These are phyloP conservation scores for Neotragus pygmaeus DNA, from an alignment of 2,113 vertebrate species.

Conservation along the genomic window DNA sequence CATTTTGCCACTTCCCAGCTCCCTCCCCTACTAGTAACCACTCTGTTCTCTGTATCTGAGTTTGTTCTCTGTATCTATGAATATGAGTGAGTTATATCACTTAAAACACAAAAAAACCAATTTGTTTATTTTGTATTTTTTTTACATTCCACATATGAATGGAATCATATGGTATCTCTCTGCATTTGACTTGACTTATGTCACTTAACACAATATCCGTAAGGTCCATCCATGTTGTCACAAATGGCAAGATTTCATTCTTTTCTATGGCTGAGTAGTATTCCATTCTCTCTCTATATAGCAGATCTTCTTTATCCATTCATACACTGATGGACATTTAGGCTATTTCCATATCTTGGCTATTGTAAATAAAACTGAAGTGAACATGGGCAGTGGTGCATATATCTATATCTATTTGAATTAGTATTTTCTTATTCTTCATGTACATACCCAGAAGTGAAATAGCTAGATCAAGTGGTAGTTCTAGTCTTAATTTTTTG, in stretches of 20 bases:
- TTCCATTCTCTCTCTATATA: fast-evolving
- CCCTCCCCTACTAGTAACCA: background rate
- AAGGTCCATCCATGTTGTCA: background rate
- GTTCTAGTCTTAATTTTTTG: background rate
- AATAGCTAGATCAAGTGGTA: background rate
- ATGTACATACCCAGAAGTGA: background rate
- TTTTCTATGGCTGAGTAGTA: background rate
- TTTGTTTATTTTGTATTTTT: background rate
- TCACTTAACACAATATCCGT: background rate
- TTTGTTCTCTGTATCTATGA: background rate
- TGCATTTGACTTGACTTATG: background rate
- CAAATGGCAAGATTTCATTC: background rate
- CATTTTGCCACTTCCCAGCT: background rate
- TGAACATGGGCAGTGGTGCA: background rate
- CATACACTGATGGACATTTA: background rate
- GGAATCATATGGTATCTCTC: background rate
- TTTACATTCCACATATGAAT: background rate
- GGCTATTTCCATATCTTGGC: background rate
- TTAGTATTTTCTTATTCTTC: background rate
- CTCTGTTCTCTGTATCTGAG: background rate
- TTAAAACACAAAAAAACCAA: background rate
- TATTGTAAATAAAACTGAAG: background rate
- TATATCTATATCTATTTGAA: background rate
- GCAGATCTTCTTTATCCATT: background rate
- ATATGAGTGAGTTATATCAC: background rate